Conservation (phyloP, 2,888 invertebrate species). For the Octonoba sinensis region DNA sequence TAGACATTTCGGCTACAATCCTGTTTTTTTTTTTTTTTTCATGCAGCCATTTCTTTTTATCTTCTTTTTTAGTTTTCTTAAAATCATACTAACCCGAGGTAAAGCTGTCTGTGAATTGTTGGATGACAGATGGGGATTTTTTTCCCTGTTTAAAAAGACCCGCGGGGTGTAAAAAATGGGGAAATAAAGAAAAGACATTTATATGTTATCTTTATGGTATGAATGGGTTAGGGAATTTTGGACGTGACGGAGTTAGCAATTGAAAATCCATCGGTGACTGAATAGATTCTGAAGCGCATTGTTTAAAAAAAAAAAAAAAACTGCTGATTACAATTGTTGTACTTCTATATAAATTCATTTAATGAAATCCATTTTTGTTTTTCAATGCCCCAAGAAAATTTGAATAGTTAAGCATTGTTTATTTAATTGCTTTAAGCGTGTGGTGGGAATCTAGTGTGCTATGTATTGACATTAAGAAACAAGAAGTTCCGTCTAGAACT, state of each 20-base stretch:
- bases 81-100: slow-evolving; percentile 18
- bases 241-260: slow-evolving; percentile 46
- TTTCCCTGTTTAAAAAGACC: slow-evolving; percentile 35
- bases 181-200: slow-evolving; percentile 57
- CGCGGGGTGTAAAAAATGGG: slow-evolving; percentile 42
- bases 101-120: slow-evolving; percentile 48
- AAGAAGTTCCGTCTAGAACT: too few species aligned
- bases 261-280: slow-evolving; percentile 16
- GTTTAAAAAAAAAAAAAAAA: too few species aligned
- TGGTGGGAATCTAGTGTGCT: too few species aligned
- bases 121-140: slow-evolving; percentile 57
- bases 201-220: slow-evolving; percentile 59
- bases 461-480: too few species aligned
- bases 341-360: too few species aligned
- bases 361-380: too few species aligned
- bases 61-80: slow-evolving; percentile 12
- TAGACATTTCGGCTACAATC: slow-evolving; percentile 40
- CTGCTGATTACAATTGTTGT: too few species aligned
- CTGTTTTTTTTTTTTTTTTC: too few species aligned
- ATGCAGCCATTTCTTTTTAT: background rate
- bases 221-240: slow-evolving; percentile 53
- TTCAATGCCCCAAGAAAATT: too few species aligned
- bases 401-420: too few species aligned
- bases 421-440: too few species aligned
- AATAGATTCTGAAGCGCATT: too few species aligned